Evolutionary conservation across 2,113 vertebrate species (phyloP), one percentile per base, ranked within the genome.

Genomic region (Theristicus caerulescens): DNA sequence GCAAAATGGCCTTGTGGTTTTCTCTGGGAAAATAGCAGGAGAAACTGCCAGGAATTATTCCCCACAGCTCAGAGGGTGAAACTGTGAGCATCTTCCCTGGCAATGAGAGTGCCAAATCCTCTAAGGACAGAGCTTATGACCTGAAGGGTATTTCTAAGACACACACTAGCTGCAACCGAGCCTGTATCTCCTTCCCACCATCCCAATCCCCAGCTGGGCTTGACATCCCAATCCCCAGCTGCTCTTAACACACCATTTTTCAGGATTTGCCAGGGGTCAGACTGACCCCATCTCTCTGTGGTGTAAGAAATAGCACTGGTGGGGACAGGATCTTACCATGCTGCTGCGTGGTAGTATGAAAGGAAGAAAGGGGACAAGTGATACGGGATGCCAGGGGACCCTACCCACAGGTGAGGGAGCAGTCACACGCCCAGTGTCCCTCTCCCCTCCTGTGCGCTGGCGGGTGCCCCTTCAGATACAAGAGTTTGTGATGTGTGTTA

Each of bases 391-490:
- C 19, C 11, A 49, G 42, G 29, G 34, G 71, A 51, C 21, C 31
- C 31, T 18, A 19, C 31, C 8, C 42, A 38, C 46, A 40, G 12
- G 47, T 17, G 29, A 26, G 17, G 34, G 59, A 52, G 31, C 16
- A 22, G 52, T 36, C 3, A 12, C 26, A 27, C 0, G 1, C 36
- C 19, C 36, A 14, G 31, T 16, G 36, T 40, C 49, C 22, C 36
- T 44, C 44, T 69, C 6, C 31, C 31, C 10, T 66, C 46, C 66
- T 51, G 22, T 17, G 26, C 52, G 51, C 51, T 74, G 65, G 20
- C 0, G 0, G 10, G 32, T 78, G 25, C 40, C 32, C 49, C 34
- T 91, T 88, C 1, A 3, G 40, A 8, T 46, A 22, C 13, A 4
- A 16, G 19, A 65, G 5, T 58, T 78, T 59, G 47, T 64, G 65